Evolutionary conservation across 2,888 invertebrate species (phyloP), one percentile per base, ranked within the genome.

Genomic region (Chesias legatella): DNA sequence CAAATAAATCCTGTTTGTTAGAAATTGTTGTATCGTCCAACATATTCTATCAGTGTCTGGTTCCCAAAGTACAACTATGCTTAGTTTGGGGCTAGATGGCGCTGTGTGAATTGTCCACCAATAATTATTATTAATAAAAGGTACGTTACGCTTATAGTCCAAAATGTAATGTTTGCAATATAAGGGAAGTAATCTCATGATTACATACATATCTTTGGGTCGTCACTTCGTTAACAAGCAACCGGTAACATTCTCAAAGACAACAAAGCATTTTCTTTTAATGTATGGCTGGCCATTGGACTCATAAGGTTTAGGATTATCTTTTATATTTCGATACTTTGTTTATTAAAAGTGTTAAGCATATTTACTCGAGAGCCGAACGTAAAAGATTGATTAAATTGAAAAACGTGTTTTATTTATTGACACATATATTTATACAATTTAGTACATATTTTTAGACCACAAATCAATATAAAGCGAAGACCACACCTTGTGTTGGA

Each of bases 301-400:
- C 53, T 56, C 51, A 33, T 38, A 29, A 38, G 39, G 41, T 35
- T 41, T 42, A 48, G 48, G 56, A 55, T 58, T 63, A 54, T 58
- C 55, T 66, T 63, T 61, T 61, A 54, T 56, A 62, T 58, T 48
- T 51, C 52, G 49, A 51, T 56, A 60, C 48, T 56, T 55, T 53
- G 34, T 40, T 38, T 63, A 64, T 61, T 57, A 51, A 53, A 51
- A 58, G 57, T 52, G 43, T 51, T 53, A 56, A 52, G 49, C 66
- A 66, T 56, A 53, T 60, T 47, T 63, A 62, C 52, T 56, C 48
- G 48, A 53, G 57, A 58, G 51, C 43, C 9, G 53, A 49, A 52
- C 51, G 52, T 41, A 30, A 47, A 57, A 59, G 63, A 60, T 65
- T 65, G 61, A 69, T 62, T 67, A 63, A 66, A 67, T 48, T 62